These are phyloP conservation scores for Uria lomvia DNA, from an alignment of 2,113 vertebrate genomes.

Conservation along the genomic window DNA sequence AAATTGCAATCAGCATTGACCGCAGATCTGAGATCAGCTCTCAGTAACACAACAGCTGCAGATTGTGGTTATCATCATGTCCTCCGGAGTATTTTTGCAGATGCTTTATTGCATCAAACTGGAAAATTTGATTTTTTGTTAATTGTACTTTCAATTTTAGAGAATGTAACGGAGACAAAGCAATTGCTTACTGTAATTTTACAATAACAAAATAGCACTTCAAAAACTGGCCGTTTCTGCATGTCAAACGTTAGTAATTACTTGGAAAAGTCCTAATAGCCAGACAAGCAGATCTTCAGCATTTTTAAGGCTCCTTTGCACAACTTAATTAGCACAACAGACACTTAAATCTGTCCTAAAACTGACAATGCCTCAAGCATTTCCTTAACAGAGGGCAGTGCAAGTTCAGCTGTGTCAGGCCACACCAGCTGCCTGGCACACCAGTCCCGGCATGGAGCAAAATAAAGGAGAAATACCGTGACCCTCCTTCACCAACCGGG, in stretches of 20 bases:
- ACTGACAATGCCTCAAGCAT: conserved; percentile 16
- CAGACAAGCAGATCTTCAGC: neutral
- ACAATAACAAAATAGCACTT: conserved; percentile 3
- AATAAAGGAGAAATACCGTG: neutral
- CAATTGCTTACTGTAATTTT: conserved; percentile 22
- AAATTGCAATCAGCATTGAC: neutral
- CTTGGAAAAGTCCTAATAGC: neutral
- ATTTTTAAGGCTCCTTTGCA: conserved; percentile 9
- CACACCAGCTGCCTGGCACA: neutral
- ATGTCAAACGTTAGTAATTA: neutral
- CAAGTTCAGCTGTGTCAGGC: conserved; percentile 6
- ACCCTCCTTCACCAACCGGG: neutral
- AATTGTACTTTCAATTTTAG: conserved; percentile 26
- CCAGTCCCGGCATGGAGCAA: neutral
- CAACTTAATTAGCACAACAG: conserved; percentile 1
- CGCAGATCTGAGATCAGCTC: neutral
- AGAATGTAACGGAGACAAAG: neutral
- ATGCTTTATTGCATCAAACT: conserved; percentile 17
- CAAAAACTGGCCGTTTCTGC: neutral
- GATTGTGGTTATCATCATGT: neutral
- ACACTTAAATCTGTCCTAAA: conserved; percentile 21
- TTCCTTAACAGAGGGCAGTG: conserved; percentile 14
- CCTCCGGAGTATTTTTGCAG: conserved; percentile 28
- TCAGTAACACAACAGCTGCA: conserved; percentile 12
- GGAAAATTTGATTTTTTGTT: conserved; percentile 40